Percentiles rank a stretch among this genome's conserved stretches.
These are phyloP conservation scores for Bedellia somnulentella DNA, from an alignment of 2,888 invertebrate species.

Conservation along the genomic window DNA sequence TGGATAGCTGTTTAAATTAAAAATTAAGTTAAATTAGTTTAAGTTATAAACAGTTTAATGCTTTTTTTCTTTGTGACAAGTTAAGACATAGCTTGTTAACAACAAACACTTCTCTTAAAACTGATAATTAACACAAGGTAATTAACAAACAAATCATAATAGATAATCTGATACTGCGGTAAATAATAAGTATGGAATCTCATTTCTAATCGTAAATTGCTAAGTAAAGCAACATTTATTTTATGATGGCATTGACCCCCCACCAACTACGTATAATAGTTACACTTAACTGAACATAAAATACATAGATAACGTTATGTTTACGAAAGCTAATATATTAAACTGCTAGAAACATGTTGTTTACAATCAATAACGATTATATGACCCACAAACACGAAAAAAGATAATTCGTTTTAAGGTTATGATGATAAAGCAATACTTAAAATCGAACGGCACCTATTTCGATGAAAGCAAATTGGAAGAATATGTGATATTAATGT, in stretches of 20 bases:
- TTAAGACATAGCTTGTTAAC: background rate
- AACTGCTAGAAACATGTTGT: no score
- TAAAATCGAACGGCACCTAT: background rate
- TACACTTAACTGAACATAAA: constrained; percentile 2
- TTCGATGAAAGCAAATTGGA: constrained; percentile 5
- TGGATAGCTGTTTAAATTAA: background rate
- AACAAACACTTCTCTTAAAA: background rate
- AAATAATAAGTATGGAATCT: constrained; percentile 1
- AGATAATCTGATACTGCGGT: constrained; percentile 1
- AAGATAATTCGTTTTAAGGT: constrained; percentile 32
- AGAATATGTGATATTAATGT: constrained; percentile 3
- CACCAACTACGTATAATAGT: constrained; percentile 3
- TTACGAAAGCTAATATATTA: no score
- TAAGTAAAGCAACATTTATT: background rate
- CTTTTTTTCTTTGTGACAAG: no score
- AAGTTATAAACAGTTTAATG: no score
- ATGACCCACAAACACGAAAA: constrained; percentile 9
- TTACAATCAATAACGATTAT: constrained; percentile 3
- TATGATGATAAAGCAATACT: constrained; percentile 34
- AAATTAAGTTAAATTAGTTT: background rate
- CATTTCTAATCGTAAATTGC: background rate
- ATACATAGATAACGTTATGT: background rate
- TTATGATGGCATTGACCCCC: no score
- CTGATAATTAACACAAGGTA: background rate
- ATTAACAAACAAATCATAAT: background rate